Percentiles rank a stretch among this genome's conserved stretches.
These are phyloP conservation scores for Gymnoscelis rufifasciata DNA, from an alignment of 2,888 invertebrate genomes.

Conservation along the genomic window DNA sequence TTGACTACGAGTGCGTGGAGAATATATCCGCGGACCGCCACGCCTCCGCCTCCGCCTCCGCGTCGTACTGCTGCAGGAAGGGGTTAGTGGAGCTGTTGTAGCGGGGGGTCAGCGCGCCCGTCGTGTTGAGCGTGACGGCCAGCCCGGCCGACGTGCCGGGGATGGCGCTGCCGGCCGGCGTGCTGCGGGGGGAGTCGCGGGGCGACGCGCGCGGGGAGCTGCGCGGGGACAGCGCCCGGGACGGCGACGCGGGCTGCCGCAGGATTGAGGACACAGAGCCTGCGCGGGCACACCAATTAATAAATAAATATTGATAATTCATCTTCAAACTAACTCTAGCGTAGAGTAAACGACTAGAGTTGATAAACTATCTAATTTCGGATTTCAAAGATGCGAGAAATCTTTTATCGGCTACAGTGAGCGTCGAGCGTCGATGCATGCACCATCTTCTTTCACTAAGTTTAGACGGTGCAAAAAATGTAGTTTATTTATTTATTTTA, in stretches of 20 bases:
- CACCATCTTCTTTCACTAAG: too few relatives aligned
- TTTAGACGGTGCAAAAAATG: too few relatives aligned
- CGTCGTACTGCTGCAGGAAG: conserved; percentile 78
- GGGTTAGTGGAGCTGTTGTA: conserved; percentile 79
- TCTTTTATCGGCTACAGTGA: too few relatives aligned
- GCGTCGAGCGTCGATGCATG: too few relatives aligned
- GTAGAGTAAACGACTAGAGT: too few relatives aligned
- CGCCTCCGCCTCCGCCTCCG: conserved; percentile 71
- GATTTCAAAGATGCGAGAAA: too few relatives aligned
- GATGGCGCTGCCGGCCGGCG: conserved; percentile 64
- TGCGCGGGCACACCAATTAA: conserved; percentile 18
- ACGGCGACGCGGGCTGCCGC: conserved; percentile 63
- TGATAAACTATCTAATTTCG: too few relatives aligned
- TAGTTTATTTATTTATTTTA: too few relatives aligned
- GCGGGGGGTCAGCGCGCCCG: conserved; percentile 56
- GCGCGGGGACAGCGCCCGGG: conserved; percentile 61
- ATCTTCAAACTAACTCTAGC: too few relatives aligned
- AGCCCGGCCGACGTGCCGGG: conserved; percentile 81
- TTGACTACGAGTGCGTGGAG: conserved; percentile 75
- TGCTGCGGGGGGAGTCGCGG: conserved; percentile 41
- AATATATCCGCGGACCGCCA: conserved; percentile 72
- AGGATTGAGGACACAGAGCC: conserved; percentile 71
- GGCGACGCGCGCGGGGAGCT: conserved; percentile 61
- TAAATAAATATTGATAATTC: too few relatives aligned
- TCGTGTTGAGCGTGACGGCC: conserved; percentile 79